phyloP scores from a whole-genome alignment of 2,113 vertebrate species.

The Lepidothrix coronata region DNA sequence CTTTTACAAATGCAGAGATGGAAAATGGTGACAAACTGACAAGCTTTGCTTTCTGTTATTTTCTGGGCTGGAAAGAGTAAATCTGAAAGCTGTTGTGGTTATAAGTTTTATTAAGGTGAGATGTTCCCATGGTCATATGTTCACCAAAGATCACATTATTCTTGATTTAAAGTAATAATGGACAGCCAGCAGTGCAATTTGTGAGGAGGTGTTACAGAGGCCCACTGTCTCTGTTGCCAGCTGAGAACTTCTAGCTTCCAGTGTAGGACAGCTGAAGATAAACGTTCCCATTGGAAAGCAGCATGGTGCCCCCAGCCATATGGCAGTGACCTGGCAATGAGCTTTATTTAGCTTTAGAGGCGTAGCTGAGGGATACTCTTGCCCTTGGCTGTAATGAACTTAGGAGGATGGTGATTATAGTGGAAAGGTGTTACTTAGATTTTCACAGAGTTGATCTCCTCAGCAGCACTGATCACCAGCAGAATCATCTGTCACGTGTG shows the following conservation, averaged over 20 bases:
- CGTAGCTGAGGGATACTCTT: background rate
- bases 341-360: background rate
- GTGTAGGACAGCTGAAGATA: background rate
- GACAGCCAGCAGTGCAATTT: background rate
- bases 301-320: background rate
- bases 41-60: conserved; percentile 36
- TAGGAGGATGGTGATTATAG: background rate
- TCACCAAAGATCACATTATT: background rate
- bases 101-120: background rate
- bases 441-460: background rate
- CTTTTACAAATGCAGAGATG: conserved; percentile 67
- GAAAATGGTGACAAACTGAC: conserved; percentile 56
- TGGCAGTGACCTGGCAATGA: background rate
- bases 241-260: background rate
- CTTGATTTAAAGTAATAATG: background rate
- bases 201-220: background rate
- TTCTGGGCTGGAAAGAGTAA: background rate
- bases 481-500: background rate
- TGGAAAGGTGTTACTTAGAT: background rate
- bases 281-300: background rate
- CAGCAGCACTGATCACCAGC: background rate
- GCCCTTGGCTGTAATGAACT: background rate
- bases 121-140: background rate
- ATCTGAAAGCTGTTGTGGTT: background rate
- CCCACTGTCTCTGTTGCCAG: background rate